Base-by-base conservation (phyloP, 2,797 vertebrate genomes). In the Prionace glauca region DNA sequence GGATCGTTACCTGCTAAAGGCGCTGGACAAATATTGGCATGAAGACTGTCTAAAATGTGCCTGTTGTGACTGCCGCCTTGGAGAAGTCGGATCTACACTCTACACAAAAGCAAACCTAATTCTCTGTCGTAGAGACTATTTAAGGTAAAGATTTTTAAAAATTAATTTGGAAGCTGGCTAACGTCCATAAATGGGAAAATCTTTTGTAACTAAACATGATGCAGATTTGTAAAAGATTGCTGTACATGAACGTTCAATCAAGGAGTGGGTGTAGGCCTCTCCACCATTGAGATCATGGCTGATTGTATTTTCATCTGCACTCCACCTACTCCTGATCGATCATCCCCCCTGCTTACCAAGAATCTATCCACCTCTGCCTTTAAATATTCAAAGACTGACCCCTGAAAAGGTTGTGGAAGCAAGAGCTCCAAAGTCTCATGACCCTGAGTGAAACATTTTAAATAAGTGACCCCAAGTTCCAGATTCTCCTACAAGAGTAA, bases 81-180 rank as follows among this genome's bases (percentile, higher is more conserved):
- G 99, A 96, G 98, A 99, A 97, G 98, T 99, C 97, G 99, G 99
- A 97, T 99, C 99, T 97, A 99, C 98, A 96, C 99, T 99, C 96
- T 99, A 99, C 98, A 99, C 99, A 96, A 98, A 99, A 97, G 99
- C 99, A 96, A 99, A 99, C 97, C 99, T 99, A 97, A 99, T 99
- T 97, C 98, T 99, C 96, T 99, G 99, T 97, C 98, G 99, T 96
- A 98, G 99, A 77, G 99, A 99, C 98, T 99, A 99, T 98, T 98
- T 99, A 97, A 99, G 99, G 99, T 99, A 97, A 98, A 97, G 95
- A 20, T 26, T 94, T 5, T 26, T 65, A 36, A 26, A 22, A 84
- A 81, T 5, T 20, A 14, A 67, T 36, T 41, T 1, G 41, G 62
- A 32, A 88, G 72, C 8, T 41, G 26, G 45, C 12, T 87, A 12